Conservation (phyloP, 2,113 vertebrate species). For the Natator depressus region DNA sequence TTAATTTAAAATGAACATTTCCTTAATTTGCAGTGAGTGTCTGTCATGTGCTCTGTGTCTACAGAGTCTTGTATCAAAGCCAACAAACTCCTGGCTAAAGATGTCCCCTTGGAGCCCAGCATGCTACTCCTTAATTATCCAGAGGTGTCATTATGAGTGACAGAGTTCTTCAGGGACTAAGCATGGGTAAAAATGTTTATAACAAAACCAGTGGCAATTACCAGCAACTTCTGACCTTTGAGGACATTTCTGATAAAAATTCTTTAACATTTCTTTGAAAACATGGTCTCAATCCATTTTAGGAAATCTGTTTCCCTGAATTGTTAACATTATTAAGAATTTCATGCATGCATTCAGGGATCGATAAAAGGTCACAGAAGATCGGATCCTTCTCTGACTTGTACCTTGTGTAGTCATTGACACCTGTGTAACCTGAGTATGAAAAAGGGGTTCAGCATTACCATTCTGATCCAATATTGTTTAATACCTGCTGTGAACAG, state of each 20-base stretch:
- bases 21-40: neutral
- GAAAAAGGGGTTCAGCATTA: neutral
- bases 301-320: neutral
- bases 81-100: neutral
- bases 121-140: neutral
- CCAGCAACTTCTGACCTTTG: neutral
- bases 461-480: neutral
- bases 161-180: neutral
- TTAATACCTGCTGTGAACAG: neutral
- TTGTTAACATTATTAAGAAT: neutral
- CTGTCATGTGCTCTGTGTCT: neutral
- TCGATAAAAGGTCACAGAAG: neutral
- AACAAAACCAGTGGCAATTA: neutral
- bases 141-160: neutral
- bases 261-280: neutral
- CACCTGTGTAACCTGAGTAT: neutral
- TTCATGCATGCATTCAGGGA: neutral
- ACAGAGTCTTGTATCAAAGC: neutral
- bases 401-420: neutral
- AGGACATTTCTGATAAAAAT: neutral
- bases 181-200: neutral
- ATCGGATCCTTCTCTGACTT: neutral
- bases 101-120: neutral
- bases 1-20: neutral
- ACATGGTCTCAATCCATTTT: neutral